A percentile compares a stretch with the other conserved stretches of the same genome.
Evolutionary conservation across 2,797 vertebrate genomes (phyloP).

Genomic region (Cryptoblepharus egeriae): DNA sequence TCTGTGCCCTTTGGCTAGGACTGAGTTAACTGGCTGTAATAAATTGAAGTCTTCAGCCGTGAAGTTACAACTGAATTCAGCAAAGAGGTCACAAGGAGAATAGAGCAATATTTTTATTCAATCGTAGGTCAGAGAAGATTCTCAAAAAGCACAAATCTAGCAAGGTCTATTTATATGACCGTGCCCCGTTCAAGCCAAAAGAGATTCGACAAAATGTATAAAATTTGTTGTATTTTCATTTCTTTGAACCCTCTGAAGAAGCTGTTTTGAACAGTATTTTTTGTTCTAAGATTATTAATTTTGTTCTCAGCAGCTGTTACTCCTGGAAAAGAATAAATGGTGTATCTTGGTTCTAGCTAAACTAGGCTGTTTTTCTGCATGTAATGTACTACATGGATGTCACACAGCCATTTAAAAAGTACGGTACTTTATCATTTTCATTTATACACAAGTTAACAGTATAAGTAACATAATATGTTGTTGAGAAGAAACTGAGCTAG

Average conservation of each 20-base stretch:
- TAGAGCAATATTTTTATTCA: neutral
- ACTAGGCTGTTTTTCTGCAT: neutral
- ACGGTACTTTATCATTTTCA: too few species aligned
- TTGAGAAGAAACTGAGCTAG: too few species aligned
- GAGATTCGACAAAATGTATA: neutral
- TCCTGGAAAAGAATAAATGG: neutral
- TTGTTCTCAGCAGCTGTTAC: neutral
- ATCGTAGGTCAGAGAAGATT: slow-evolving; percentile 18
- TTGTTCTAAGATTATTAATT: neutral
- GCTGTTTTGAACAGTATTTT: neutral
- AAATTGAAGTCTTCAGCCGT: slow-evolving; percentile 35
- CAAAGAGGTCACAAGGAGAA: slow-evolving; percentile 31
- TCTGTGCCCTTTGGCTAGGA: slow-evolving; percentile 32
- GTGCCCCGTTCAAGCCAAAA: accelerated
- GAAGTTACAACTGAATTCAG: slow-evolving; percentile 17
- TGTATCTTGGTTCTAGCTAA: neutral
- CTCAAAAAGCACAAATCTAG: neutral
- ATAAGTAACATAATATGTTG: too few species aligned
- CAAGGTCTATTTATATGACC: slow-evolving; percentile 5
- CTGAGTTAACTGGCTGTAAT: neutral
- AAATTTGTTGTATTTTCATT: neutral
- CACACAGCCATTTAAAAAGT: neutral
- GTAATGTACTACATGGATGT: neutral
- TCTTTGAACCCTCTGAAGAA: neutral
- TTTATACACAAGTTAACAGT: too few species aligned